Percentiles rank a stretch among this genome's conserved stretches.
phyloP scores from a whole-genome alignment of 2,888 invertebrate genomes.

The Callyntrura guangdongensis region DNA sequence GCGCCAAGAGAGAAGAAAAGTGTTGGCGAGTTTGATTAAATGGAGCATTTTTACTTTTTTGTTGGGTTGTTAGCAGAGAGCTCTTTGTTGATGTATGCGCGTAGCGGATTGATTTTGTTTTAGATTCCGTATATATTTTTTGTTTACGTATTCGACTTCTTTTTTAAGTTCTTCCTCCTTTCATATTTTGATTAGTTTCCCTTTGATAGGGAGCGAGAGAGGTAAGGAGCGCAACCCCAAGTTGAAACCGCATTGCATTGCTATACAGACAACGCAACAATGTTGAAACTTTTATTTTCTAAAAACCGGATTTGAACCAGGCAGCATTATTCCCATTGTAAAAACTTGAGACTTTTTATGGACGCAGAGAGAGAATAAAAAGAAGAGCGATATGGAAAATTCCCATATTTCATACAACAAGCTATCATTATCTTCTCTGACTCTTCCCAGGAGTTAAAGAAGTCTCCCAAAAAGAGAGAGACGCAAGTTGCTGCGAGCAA shows the following conservation, averaged over 20 bases:
- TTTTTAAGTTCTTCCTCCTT: not conserved
- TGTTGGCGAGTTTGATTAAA: constrained; percentile 8
- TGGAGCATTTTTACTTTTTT: constrained; percentile 2
- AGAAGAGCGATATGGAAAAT: constrained; percentile 67
- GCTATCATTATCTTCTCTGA: constrained; percentile 68
- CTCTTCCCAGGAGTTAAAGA: constrained; percentile 1
- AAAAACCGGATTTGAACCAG: constrained; percentile 64
- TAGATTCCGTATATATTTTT: not conserved
- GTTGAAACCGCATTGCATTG: not conserved
- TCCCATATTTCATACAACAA: constrained; percentile 44
- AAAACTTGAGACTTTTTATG: not conserved
- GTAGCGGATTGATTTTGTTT: constrained; percentile 41
- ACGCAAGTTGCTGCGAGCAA: not conserved
- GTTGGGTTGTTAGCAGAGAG: not conserved
- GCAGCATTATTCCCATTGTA: not conserved
- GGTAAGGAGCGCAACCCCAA: too few relatives aligned
- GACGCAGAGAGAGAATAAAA: not conserved
- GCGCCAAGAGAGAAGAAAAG: not conserved
- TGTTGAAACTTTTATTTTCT: constrained; percentile 68
- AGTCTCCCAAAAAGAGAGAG: not conserved
- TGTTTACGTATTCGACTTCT: not conserved
- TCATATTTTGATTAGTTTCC: not conserved
- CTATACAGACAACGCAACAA: not conserved
- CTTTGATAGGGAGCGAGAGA: not conserved
- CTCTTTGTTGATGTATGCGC: not conserved